phyloP scores from a whole-genome alignment of 2,797 vertebrate species.

The Sparidentex hasta region DNA sequence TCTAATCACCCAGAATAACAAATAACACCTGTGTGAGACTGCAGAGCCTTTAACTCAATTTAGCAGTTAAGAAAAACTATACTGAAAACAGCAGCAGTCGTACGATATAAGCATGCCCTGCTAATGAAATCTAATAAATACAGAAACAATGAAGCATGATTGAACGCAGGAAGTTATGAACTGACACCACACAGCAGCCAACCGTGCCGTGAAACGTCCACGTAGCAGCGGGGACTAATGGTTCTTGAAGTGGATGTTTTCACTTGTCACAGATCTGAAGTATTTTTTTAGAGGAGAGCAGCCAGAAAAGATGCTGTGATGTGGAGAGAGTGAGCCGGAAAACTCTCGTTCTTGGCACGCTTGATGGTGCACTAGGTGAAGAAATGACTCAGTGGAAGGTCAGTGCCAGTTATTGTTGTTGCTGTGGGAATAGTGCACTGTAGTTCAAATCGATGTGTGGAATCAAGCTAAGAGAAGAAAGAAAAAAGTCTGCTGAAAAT shows the following conservation, averaged over 20 bases:
- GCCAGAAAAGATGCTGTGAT: constrained; percentile 27
- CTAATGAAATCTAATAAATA: constrained; percentile 2
- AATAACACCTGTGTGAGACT: neutral
- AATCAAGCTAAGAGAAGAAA: constrained; percentile 3
- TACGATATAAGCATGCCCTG: neutral
- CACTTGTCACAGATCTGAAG: constrained; percentile 12
- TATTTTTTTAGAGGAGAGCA: constrained; percentile 25
- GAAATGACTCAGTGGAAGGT: constrained; percentile 38
- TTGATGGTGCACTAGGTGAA: constrained; percentile 25
- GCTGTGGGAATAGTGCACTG: constrained; percentile 17
- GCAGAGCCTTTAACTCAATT: neutral
- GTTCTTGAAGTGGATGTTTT: constrained; percentile 6
- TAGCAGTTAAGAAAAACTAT: neutral
- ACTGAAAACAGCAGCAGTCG: neutral
- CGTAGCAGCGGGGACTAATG: neutral
- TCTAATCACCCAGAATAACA: neutral
- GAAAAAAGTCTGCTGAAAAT: constrained; percentile 10
- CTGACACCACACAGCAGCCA: neutral
- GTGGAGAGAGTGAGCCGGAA: constrained; percentile 27
- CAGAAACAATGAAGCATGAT: constrained; percentile 3
- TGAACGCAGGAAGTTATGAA: neutral
- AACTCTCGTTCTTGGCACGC: constrained; percentile 18
- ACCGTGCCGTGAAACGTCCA: neutral
- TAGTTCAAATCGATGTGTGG: constrained; percentile 12
- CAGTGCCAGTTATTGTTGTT: constrained; percentile 19